phyloP scores from a whole-genome alignment of 2,113 vertebrate species.

The Pampusana beccarii region DNA sequence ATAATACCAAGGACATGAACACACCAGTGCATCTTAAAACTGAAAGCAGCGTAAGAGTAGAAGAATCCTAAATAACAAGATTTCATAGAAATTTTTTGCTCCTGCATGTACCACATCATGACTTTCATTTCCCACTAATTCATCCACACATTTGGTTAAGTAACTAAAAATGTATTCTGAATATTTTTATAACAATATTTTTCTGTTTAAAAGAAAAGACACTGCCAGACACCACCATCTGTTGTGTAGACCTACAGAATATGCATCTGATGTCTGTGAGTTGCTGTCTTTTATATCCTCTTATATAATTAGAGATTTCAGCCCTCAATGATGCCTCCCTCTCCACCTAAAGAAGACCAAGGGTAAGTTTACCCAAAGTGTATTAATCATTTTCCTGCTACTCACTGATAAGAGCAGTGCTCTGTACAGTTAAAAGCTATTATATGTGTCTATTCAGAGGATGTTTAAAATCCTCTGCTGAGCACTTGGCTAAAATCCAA shows the following conservation, averaged over 20 bases:
- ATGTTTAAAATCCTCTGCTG: slow-evolving; percentile 72
- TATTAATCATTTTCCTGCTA: slow-evolving; percentile 78
- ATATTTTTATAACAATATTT: slow-evolving; percentile 84
- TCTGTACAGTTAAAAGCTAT: slow-evolving; percentile 72
- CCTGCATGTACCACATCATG: slow-evolving; percentile 25
- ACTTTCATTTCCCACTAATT: slow-evolving; percentile 70
- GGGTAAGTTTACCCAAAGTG: slow-evolving; percentile 70
- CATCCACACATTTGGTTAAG: slow-evolving; percentile 75
- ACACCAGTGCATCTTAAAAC: background rate
- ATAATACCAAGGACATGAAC: background rate
- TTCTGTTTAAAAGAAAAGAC: slow-evolving; percentile 78
- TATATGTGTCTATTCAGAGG: slow-evolving; percentile 70
- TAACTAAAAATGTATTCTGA: slow-evolving; percentile 80
- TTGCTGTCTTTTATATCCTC: slow-evolving; percentile 72
- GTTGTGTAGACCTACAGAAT: slow-evolving; percentile 80
- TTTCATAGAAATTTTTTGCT: slow-evolving; percentile 58
- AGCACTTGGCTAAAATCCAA: slow-evolving; percentile 75
- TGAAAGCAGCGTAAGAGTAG: background rate
- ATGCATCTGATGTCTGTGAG: slow-evolving; percentile 76
- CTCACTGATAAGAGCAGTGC: slow-evolving; percentile 72
- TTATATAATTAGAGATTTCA: slow-evolving; percentile 80
- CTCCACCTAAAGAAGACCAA: slow-evolving; percentile 71
- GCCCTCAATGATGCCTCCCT: slow-evolving; percentile 60
- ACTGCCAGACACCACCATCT: slow-evolving; percentile 82
- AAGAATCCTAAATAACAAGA: slow-evolving; percentile 50